These are phyloP conservation scores for Oryctolagus cuniculus DNA, from an alignment of 2,113 vertebrate genomes.

Conservation along the genomic window DNA sequence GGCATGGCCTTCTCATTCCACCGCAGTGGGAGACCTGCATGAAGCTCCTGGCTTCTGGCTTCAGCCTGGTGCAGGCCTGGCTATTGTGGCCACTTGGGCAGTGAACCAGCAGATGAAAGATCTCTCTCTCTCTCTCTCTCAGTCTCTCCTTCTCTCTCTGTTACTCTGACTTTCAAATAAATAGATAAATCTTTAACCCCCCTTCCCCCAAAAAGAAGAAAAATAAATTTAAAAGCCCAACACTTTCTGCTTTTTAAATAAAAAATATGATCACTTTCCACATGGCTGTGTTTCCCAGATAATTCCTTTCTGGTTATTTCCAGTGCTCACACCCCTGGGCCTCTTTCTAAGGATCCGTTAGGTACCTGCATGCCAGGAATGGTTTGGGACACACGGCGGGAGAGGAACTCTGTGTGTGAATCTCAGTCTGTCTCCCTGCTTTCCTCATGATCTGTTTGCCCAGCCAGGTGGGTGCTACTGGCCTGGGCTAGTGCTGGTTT, in stretches of 20 bases:
- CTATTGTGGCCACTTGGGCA: too few relatives aligned
- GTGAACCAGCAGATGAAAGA: too few relatives aligned
- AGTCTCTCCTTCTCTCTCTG: too few relatives aligned
- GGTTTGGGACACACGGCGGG: fast-evolving
- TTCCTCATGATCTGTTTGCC: background rate
- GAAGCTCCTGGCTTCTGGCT: too few relatives aligned
- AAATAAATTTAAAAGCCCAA: background rate
- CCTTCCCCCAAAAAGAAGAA: too few relatives aligned
- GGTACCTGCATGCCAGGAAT: background rate
- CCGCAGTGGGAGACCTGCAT: too few relatives aligned
- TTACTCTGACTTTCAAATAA: too few relatives aligned
- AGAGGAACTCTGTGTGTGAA: background rate
- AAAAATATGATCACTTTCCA: background rate
- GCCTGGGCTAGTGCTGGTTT: background rate
- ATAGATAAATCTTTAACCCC: too few relatives aligned
- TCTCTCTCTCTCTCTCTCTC: too few relatives aligned
- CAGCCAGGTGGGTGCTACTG: background rate
- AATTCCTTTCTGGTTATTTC: background rate
- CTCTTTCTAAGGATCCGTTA: background rate
- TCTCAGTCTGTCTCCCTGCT: background rate
- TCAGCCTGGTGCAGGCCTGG: too few relatives aligned
- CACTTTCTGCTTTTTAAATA: background rate
- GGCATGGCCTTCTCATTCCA: too few relatives aligned
- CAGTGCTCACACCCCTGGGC: background rate
- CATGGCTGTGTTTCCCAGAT: background rate